Base-by-base conservation (phyloP, 53 echinoderm and acorn worm genomes). In the Zoroaster sp. region DNA sequence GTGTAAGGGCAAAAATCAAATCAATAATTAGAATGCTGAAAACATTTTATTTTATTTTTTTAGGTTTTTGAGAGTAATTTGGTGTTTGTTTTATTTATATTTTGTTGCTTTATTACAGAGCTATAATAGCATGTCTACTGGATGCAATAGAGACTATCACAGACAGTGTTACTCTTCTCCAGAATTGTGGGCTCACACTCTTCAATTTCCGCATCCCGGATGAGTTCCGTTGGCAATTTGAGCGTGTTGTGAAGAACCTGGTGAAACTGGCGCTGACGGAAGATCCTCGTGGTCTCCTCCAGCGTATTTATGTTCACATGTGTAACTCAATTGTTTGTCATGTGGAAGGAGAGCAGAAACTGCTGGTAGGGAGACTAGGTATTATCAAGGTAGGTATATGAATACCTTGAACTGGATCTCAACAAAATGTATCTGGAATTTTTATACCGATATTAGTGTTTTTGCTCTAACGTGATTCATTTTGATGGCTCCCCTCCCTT, bases 291-390 rank as follows among this genome's bases (percentile, higher is more conserved):
- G 96, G 94, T 15, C 89, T 98, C 47, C 89, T 98, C 2, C 95
- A 96, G 52, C 75, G 95, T 31, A 91, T 98, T 20, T 95, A 94
- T 35, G 98, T 96, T 15, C 94, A 96, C 81, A 95, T 98, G 98
- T 98, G 98, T 72, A 98, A 98, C 85, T 92, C 95, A 15, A 98
- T 98, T 14, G 98, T 98, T 9, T 98, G 98, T 69, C 98, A 98
- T 33, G 98, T 98, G 17, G 98, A 98, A 65, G 98, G 98, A 2
- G 94, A 93, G 13, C 92, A 96, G 78, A 98, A 98, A 85, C 91
- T 92, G 75, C 87, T 88, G 31, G 94, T 98, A 5, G 98, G 98
- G 23, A 89, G 83, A 32, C 83, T 98, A 30, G 98, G 96, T 7
- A 93, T 98, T 8, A 91, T 98, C 35, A 89, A 93, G 88, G 98